Conservation (phyloP, 2,797 vertebrate genomes). For the Chelidonichthys spinosus region DNA sequence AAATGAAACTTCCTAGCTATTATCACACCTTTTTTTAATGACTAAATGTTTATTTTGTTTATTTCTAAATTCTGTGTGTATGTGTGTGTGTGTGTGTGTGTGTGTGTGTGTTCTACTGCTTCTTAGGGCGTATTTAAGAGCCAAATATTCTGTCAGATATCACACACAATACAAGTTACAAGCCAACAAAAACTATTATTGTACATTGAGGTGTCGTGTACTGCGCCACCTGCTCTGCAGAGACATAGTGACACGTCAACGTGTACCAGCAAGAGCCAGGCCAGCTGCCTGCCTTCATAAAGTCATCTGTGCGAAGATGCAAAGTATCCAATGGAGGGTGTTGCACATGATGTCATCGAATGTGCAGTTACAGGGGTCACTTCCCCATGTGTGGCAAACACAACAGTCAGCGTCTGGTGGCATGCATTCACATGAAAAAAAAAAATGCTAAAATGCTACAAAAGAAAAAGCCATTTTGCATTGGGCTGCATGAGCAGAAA, state of each 20-base stretch:
- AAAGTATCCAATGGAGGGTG: slow-evolving; percentile 14
- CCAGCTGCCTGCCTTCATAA: slow-evolving; percentile 9
- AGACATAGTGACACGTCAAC: neutral
- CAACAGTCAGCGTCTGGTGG: slow-evolving; percentile 46
- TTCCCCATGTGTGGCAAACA: slow-evolving; percentile 29
- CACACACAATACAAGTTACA: slow-evolving; percentile 5
- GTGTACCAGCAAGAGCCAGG: neutral
- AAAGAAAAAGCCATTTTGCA: slow-evolving; percentile 23
- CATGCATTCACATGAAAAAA: slow-evolving; percentile 34
- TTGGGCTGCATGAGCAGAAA: slow-evolving; percentile 32
- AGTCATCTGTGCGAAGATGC: neutral
- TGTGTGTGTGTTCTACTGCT: neutral
- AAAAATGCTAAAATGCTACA: slow-evolving; percentile 40
- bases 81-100: no score
- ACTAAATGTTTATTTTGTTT: neutral
- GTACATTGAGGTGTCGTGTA: neutral
- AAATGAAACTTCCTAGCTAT: neutral
- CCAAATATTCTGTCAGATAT: neutral
- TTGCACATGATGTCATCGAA: slow-evolving; percentile 27
- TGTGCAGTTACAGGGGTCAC: slow-evolving; percentile 25
- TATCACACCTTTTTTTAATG: neutral
- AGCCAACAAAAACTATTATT: neutral
- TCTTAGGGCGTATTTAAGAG: neutral
- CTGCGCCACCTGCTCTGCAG: neutral
- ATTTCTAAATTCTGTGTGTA: no score